phyloP scores from a whole-genome alignment of 1,140 invertebrate genomes.

The Drosophila ercepeae region DNA sequence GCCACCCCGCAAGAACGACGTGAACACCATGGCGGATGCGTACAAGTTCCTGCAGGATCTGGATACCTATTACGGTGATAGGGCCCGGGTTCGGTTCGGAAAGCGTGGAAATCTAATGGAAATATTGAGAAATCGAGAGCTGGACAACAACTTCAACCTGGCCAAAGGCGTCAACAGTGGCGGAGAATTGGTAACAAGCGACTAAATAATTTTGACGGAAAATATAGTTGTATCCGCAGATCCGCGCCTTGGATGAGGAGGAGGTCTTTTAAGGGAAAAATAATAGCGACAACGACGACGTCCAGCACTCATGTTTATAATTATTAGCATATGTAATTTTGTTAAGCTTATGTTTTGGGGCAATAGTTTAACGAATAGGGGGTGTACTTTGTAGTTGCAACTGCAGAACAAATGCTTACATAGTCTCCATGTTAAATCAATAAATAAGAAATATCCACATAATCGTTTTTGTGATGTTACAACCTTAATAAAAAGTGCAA shows the following conservation, averaged over 20 bases:
- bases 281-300: constrained; percentile 23
- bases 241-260: constrained; percentile 47
- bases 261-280: constrained; percentile 44
- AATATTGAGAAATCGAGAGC: constrained; percentile 48
- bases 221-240: constrained; percentile 27
- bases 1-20: constrained; percentile 78
- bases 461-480: constrained; percentile 1
- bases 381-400: constrained; percentile 26
- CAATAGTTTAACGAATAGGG: constrained; percentile 62
- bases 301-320: constrained; percentile 33
- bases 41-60: constrained; percentile 80
- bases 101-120: constrained; percentile 59
- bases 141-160: constrained; percentile 40
- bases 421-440: constrained; percentile 51
- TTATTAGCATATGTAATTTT: constrained; percentile 24
- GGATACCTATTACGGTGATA: constrained; percentile 78
- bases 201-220: background rate
- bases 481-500: constrained; percentile 28
- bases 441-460: constrained; percentile 13
- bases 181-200: constrained; percentile 55
- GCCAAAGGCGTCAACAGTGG: constrained; percentile 33
- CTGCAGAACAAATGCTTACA: constrained; percentile 31
- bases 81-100: constrained; percentile 71
- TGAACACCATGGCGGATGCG: constrained; percentile 77
- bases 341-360: constrained; percentile 50